phyloP scores from a whole-genome alignment of 1,140 invertebrate genomes.

The Probaryconus sp. region DNA sequence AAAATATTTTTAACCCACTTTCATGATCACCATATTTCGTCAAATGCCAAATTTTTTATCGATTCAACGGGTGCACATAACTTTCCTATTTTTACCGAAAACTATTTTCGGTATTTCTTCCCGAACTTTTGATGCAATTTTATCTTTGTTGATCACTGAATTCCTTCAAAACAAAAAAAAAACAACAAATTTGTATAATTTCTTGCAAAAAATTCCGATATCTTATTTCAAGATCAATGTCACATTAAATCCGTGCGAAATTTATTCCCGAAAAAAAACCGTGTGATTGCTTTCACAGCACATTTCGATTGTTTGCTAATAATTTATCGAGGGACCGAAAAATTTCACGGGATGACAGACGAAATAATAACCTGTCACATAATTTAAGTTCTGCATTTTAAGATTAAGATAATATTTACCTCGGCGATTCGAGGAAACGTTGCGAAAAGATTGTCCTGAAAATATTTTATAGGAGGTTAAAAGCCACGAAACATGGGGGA shows the following conservation, averaged over 20 bases:
- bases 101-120: neutral
- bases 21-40: no score
- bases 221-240: neutral
- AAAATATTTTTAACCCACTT: no score
- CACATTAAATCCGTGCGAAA: neutral
- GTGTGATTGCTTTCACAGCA: no score
- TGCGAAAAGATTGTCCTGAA: conserved; percentile 17
- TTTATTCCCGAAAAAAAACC: no score
- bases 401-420: conserved; percentile 20
- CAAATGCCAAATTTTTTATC: no score
- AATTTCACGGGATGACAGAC: no score
- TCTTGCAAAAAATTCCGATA: neutral
- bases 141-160: neutral
- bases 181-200: conserved; percentile 8
- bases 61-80: no score
- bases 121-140: conserved; percentile 15
- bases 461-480: conserved; percentile 20
- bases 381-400: no score
- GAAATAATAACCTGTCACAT: no score
- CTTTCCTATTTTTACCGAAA: neutral
- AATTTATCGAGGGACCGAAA: no score
- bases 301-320: no score
- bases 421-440: neutral
- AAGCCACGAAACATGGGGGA: conserved; percentile 15
- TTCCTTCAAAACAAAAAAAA: no score